Evolutionary conservation across 64 coral and sea anemone species (phyloP), one percentile per base, ranked within the genome.

Genomic region (Astreopora myriophthalma): DNA sequence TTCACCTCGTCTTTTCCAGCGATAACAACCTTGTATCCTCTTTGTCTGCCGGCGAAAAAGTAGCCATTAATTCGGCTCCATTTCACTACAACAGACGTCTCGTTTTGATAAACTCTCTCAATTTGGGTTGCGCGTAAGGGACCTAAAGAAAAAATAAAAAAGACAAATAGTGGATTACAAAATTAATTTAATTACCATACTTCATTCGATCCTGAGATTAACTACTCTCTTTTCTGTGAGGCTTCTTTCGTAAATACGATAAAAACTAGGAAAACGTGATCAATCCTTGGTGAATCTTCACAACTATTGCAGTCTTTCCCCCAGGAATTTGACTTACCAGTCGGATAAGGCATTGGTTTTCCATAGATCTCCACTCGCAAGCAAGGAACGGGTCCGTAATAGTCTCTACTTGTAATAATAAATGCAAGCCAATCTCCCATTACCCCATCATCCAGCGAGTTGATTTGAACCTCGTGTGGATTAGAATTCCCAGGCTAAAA

Each of bases 301-400:
- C n/a, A n/a, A n/a, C n/a, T n/a, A n/a, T n/a, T n/a, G n/a, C n/a
- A n/a, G n/a, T n/a, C n/a, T n/a, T n/a, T n/a, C n/a, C n/a, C n/a
- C n/a, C n/a, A n/a, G n/a, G n/a, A n/a, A n/a, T n/a, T n/a, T 11
- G 37, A 44, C 73, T 25, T 7, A 75, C 73, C 73, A 42, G 36
- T 44, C 1, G 19, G 4, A 20, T 75, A 19, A 75, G n/a, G 35
- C n/a, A 75, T 8, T 44, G 73, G 73, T 16, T 39, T 25, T 44
- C 73, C 73, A 35, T 75, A 75, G 22, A 75, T 44, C 23, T 75
- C 73, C 73, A 46, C 73, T 25, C 35, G 73, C 35, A 75, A 19
- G 13, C 73, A 75, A n/a, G 36, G 2, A 7, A 17, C 2, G 1
- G 20, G n/a, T 8, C 3, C 6, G 0, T 5, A 3, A 10, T 46